Percentiles rank a stretch among this genome's conserved stretches.
These are phyloP conservation scores for Rhadina sibilatrix DNA, from an alignment of 2,113 vertebrate species.

Conservation along the genomic window DNA sequence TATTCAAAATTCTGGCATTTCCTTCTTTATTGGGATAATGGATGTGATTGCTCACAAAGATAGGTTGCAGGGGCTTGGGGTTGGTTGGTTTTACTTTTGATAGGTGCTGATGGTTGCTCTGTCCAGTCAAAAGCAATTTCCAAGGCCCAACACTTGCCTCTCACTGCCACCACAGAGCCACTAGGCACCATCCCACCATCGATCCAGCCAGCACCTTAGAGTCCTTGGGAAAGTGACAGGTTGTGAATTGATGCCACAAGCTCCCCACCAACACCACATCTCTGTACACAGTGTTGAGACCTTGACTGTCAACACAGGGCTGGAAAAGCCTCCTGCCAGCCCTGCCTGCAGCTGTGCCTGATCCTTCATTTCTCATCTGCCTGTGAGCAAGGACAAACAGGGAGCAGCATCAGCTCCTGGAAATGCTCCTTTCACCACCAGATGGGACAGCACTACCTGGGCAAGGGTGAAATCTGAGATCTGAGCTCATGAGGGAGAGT, in stretches of 20 bases:
- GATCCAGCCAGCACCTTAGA: neutral
- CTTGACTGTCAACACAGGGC: fast-evolving
- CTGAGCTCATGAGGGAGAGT: neutral
- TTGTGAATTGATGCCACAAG: neutral
- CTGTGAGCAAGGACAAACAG: neutral
- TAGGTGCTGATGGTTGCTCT: neutral
- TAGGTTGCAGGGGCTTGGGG: fast-evolving
- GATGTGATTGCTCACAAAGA: neutral
- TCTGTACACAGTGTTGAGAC: neutral
- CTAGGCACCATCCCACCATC: fast-evolving
- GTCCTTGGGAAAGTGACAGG: neutral
- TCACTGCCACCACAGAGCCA: neutral
- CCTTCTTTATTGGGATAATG: neutral
- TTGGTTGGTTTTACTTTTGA: neutral
- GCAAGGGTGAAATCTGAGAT: fast-evolving
- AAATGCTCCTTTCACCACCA: neutral
- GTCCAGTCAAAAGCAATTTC: neutral
- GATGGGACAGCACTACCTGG: neutral
- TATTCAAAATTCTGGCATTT: neutral
- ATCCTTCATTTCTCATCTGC: neutral
- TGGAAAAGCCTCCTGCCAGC: neutral
- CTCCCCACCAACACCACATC: neutral
- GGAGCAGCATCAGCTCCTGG: neutral
- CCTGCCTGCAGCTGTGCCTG: neutral
- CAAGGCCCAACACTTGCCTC: no score